Percentiles rank a stretch among this genome's conserved stretches.
These are phyloP conservation scores for Lordiphosa stackelbergi DNA, from an alignment of 1,140 invertebrate genomes.

Conservation along the genomic window DNA sequence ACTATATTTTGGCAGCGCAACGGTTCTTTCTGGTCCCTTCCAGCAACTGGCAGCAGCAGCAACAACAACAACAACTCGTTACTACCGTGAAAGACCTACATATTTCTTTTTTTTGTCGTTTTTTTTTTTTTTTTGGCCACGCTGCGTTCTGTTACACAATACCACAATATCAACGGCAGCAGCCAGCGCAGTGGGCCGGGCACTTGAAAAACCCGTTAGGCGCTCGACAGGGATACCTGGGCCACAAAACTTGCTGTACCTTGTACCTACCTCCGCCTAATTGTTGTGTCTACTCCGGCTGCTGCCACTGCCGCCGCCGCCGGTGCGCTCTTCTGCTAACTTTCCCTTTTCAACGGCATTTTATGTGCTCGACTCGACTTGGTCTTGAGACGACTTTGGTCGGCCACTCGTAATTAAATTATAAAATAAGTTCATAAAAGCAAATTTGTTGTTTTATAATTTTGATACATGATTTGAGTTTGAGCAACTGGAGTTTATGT, in stretches of 20 bases:
- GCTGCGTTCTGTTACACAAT: slow-evolving; percentile 72
- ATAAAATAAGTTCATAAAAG: slow-evolving; percentile 74
- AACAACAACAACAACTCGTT: slow-evolving; percentile 38
- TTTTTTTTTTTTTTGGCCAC: slow-evolving; percentile 37
- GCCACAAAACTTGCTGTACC: slow-evolving; percentile 17
- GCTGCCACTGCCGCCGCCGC: slow-evolving; percentile 15
- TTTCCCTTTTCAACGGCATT: slow-evolving; percentile 74
- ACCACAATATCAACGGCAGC: slow-evolving; percentile 46
- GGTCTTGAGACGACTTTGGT: slow-evolving; percentile 26
- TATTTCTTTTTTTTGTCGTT: slow-evolving; percentile 24
- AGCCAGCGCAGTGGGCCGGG: slow-evolving; percentile 15
- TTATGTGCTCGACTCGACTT: slow-evolving; percentile 58
- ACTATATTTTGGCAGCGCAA: slow-evolving; percentile 69
- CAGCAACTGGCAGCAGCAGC: slow-evolving; percentile 21
- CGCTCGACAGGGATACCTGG: slow-evolving; percentile 48
- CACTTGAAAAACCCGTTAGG: slow-evolving; percentile 70
- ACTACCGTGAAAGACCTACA: slow-evolving; percentile 52
- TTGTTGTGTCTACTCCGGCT: slow-evolving; percentile 29
- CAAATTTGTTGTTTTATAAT: slow-evolving; percentile 66
- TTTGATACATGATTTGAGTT: slow-evolving; percentile 34
- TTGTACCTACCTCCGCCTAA: slow-evolving; percentile 33
- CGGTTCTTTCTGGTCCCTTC: slow-evolving; percentile 61
- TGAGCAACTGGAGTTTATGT: slow-evolving; percentile 46
- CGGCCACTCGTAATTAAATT: slow-evolving; percentile 65
- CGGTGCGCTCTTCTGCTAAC: slow-evolving; percentile 41